Percentiles rank a stretch among this genome's conserved stretches.
These are phyloP conservation scores for Galago senegalensis DNA, from an alignment of 2,797 vertebrate species.

Conservation along the genomic window DNA sequence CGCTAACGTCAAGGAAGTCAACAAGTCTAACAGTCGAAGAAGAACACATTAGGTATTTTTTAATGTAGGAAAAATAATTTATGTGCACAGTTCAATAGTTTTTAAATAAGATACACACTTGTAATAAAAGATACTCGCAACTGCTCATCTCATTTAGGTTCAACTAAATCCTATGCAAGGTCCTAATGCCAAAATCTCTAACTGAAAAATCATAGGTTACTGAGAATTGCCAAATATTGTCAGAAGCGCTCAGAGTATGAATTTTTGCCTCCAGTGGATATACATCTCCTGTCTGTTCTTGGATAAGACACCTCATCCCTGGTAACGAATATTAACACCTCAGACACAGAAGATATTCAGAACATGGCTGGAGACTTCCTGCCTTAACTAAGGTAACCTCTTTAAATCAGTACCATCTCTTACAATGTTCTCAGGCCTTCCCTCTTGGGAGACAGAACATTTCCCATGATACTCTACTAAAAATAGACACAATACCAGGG, in stretches of 20 bases:
- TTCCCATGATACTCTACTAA: conserved; percentile 60
- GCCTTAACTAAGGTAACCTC: not conserved
- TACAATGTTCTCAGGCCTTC: not conserved
- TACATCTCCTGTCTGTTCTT: conserved; percentile 35
- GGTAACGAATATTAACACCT: conserved; percentile 57
- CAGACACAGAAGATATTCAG: conserved; percentile 15
- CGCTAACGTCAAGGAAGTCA: not conserved
- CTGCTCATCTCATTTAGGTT: not conserved
- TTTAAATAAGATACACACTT: conserved; percentile 3
- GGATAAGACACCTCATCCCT: not conserved
- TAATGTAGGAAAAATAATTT: conserved; percentile 42
- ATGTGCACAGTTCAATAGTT: not conserved
- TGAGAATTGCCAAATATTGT: not conserved
- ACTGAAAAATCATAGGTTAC: conserved; percentile 11
- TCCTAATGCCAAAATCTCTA: conserved; percentile 27
- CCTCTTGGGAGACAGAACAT: conserved; percentile 12
- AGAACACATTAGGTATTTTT: conserved; percentile 10
- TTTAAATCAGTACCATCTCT: conserved; percentile 30
- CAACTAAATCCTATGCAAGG: conserved; percentile 4
- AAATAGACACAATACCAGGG: conserved; percentile 66
- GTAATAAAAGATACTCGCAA: not conserved
- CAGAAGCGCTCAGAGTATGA: not conserved
- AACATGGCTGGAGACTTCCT: not conserved
- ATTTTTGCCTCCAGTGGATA: conserved; percentile 12
- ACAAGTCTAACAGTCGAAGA: not conserved